Evolutionary conservation across 2,797 vertebrate species (phyloP), one percentile per base, ranked within the genome.

Genomic region (Coccyzus lansbergi): DNA sequence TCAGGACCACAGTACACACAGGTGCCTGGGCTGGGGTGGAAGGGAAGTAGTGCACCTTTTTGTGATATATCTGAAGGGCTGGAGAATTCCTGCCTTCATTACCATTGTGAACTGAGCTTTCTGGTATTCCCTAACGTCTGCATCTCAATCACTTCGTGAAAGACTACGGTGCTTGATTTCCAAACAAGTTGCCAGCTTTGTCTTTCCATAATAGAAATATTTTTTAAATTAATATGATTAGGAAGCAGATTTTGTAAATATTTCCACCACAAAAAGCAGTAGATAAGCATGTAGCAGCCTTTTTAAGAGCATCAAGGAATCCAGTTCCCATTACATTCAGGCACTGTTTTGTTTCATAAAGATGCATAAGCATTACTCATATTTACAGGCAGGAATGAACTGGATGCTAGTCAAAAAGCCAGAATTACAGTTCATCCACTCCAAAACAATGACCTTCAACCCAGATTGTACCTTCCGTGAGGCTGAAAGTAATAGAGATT

Each of bases 1-100:
- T 65, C 38, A 90, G 60, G 34, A 69, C 48, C 76, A 42, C 16
- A 31, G 77, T 12, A 10, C 6, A 33, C 59, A 42, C 36, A 58
- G 36, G 77, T 80, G 55, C 34, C 40, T 51, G 51, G 38, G 26
- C n/a, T 71, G 65, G 42, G 44, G 4, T 58, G 31, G 28, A 90
- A 5, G 28, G 19, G 36, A 42, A 71, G n/a, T 6, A 59, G 63
- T 22, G 6, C 44, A 53, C 0, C 0, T 49, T 67, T 79, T 38
- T 51, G 38, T 70, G 60, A 70, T 10, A 80, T 88, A 51, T 65
- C 62, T 86, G 63, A 49, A 64, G 56, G n/a, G n/a, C 10, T 33
- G 33, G 64, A 68, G 67, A 40, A 76, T 88, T 76, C 46, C 70
- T 86, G 21, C 44, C 56, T 78, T 46, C 10, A 20, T 69, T 84